phyloP scores from a whole-genome alignment of 2,797 vertebrate species.

The Helostoma temminkii region DNA sequence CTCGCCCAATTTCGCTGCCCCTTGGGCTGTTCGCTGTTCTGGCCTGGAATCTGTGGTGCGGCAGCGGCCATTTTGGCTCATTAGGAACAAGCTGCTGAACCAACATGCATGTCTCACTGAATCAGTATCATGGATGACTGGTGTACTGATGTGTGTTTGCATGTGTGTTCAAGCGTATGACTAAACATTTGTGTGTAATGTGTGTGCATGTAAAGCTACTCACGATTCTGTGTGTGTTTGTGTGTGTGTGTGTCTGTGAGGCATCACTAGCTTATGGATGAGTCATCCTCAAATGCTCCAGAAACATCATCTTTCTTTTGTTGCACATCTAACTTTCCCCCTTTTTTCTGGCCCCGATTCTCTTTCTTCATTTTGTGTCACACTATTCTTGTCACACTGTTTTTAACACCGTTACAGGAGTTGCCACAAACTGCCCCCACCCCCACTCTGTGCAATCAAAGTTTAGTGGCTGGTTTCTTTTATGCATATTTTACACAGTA shows the following conservation, averaged over 20 bases:
- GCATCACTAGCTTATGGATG: slow-evolving; percentile 74
- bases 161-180: slow-evolving; percentile 50
- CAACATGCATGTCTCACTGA: slow-evolving; percentile 67
- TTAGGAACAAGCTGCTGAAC: slow-evolving; percentile 76
- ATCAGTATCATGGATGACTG: slow-evolving; percentile 75
- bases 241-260: slow-evolving; percentile 42
- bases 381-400: background rate
- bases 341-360: slow-evolving; percentile 27
- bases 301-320: slow-evolving; percentile 57
- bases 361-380: slow-evolving; percentile 12
- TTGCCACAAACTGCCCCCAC: slow-evolving; percentile 1
- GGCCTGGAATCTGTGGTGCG: slow-evolving; percentile 75
- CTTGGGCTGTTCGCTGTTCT: slow-evolving; percentile 71
- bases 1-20: slow-evolving; percentile 80
- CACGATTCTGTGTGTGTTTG: slow-evolving; percentile 30
- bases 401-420: slow-evolving; percentile 12
- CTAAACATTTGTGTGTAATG: slow-evolving; percentile 57
- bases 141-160: slow-evolving; percentile 54
- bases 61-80: slow-evolving; percentile 81
- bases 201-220: slow-evolving; percentile 20
- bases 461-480: slow-evolving; percentile 25
- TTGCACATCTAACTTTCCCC: slow-evolving; percentile 52
- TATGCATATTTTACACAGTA: slow-evolving; percentile 28
- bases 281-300: slow-evolving; percentile 72
- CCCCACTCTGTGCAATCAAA: slow-evolving; percentile 41